phyloP scores from a whole-genome alignment of 1,140 invertebrate species.

The Helicorthomorpha holstii region DNA sequence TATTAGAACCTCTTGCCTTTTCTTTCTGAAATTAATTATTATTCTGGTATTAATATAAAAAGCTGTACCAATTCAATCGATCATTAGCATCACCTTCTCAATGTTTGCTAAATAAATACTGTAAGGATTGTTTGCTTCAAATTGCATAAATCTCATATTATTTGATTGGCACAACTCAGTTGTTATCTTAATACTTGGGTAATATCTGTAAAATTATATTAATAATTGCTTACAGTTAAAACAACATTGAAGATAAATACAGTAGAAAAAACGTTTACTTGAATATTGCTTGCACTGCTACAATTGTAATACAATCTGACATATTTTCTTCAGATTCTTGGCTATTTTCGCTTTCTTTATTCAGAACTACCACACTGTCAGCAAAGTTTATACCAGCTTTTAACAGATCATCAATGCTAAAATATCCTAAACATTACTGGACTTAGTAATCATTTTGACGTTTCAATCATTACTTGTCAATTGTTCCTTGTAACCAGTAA shows the following conservation, averaged over 20 bases:
- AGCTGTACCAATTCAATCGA: background rate
- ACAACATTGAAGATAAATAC: conserved; percentile 12
- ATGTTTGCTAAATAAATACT: conserved; percentile 91
- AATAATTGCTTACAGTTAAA: background rate
- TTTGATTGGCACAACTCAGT: conserved; percentile 92
- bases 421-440: no score
- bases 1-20: conserved; percentile 89
- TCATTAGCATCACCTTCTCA: conserved; percentile 66
- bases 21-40: conserved; percentile 51
- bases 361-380: conserved; percentile 95
- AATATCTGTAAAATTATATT: conserved; percentile 52
- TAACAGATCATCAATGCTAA: conserved; percentile 78
- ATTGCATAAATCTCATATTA: conserved; percentile 99
- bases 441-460: no score
- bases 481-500: conserved; percentile 28
- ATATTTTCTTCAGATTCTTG: conserved; percentile 92
- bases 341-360: conserved; percentile 85
- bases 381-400: conserved; percentile 85
- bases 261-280: conserved; percentile 43
- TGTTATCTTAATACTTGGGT: conserved; percentile 94
- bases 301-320: conserved; percentile 94
- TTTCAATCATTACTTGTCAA: conserved; percentile 27
- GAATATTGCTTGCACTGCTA: conserved; percentile 96
- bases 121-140: conserved; percentile 89
- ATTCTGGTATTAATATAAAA: background rate